Evolutionary conservation across 1,140 invertebrate genomes (phyloP), one percentile per base, ranked within the genome.

Genomic region (Diorhabda sublineata): DNA sequence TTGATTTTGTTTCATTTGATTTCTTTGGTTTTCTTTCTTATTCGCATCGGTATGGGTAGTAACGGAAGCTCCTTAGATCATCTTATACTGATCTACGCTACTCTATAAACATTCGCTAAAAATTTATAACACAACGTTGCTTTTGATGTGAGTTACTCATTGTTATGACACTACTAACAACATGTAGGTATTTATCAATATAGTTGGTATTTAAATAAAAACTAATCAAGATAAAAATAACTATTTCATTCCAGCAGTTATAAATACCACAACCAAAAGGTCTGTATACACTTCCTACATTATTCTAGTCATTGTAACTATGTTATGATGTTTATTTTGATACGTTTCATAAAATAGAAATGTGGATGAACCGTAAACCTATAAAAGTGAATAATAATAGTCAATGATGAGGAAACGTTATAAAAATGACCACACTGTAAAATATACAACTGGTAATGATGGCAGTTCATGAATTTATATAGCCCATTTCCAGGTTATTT

Each of bases 301-400:
- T 52, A 8, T 52, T 8, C 47, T 52, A n/a, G 47, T n/a, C n/a
- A n/a, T 52, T n/a, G 47, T 52, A 52, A 52, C 47, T 8, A 52
- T 52, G n/a, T 52, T 52, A 52, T 52, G n/a, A 52, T 52, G n/a
- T 6, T n/a, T 52, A 52, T 52, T 52, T 52, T 52, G 6, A n/a
- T 52, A 52, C n/a, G 6, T 52, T 52, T n/a, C 47, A 8, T n/a
- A n/a, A 4, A 52, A n/a, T 8, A 52, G n/a, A 52, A 52, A 52
- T 8, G 47, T 52, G 47, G 47, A 52, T n/a, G 47, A 52, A n/a
- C 47, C n/a, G 47, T 4, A 52, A 52, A 52, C 47, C 47, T 26
- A 52, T 52, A 52, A 52, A 52, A 52, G 47, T 52, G n/a, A n/a
- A 52, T 52, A 52, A 52, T 52, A 52, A 52, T 52, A 52, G 47